Evolutionary conservation across 2,888 invertebrate species (phyloP).

Genomic region (Tillus elongatus): DNA sequence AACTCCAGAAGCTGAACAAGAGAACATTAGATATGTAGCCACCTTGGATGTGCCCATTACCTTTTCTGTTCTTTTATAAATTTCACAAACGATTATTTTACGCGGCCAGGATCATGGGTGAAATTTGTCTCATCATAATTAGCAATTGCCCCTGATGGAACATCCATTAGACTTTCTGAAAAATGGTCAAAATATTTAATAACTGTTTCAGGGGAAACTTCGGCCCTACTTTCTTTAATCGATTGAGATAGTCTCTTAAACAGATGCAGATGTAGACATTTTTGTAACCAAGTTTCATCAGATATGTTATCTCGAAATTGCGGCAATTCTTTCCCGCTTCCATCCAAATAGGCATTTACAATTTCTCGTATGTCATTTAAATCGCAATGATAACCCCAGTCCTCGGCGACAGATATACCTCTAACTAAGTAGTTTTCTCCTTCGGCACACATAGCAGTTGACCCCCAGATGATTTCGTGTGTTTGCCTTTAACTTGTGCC

Average conservation of each 20-base stretch:
- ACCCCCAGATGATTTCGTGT: too few species aligned
- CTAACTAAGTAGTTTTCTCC: too few species aligned
- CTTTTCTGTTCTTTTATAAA: too few species aligned
- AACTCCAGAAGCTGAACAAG: too few species aligned
- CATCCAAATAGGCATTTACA: constrained; percentile 5
- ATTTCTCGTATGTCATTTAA: constrained; percentile 9
- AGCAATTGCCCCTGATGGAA: constrained; percentile 18
- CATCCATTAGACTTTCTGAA: constrained; percentile 12
- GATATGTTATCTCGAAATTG: constrained; percentile 10
- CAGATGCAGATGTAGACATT: constrained; percentile 14
- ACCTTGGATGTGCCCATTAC: too few species aligned
- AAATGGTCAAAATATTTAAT: constrained; percentile 18
- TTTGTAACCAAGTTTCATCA: constrained; percentile 14
- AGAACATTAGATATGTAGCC: too few species aligned
- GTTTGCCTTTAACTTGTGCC: too few species aligned
- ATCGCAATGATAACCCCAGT: constrained; percentile 9
- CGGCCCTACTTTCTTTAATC: constrained; percentile 19
- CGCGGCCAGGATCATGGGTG: constrained; percentile 17
- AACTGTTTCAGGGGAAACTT: constrained; percentile 13
- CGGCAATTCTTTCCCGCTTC: constrained; percentile 6
- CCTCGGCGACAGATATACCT: background rate
- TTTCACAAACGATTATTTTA: too few species aligned
- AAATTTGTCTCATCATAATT: constrained; percentile 20
- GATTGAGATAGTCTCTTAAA: constrained; percentile 15
- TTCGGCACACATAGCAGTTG: too few species aligned